Conservation (phyloP, 2,797 vertebrate species). For the Sciaenops ocellatus region DNA sequence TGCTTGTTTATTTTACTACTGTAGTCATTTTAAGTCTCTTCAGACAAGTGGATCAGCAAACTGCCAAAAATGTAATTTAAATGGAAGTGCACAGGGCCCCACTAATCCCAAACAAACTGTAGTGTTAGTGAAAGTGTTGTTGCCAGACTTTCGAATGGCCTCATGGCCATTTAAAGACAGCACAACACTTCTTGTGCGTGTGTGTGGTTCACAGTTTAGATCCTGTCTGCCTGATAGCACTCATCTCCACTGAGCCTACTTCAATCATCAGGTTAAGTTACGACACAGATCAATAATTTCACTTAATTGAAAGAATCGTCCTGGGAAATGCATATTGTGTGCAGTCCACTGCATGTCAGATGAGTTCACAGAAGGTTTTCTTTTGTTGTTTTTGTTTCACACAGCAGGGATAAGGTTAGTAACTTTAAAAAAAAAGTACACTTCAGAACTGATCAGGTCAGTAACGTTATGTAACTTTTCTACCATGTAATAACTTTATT, state of each 20-base stretch:
- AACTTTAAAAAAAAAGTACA: not conserved
- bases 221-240: conserved; percentile 21
- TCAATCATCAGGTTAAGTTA: conserved; percentile 48
- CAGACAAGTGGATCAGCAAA: conserved; percentile 52
- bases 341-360: not conserved
- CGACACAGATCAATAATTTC: conserved; percentile 17
- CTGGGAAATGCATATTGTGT: conserved; percentile 41
- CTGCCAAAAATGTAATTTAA: conserved; percentile 53
- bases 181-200: not conserved
- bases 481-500: too few species aligned
- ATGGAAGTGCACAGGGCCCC: conserved; percentile 44
- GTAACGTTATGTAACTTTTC: too few species aligned
- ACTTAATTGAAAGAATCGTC: conserved; percentile 60
- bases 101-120: conserved; percentile 68
- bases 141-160: conserved; percentile 41
- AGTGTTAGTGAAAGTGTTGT: conserved; percentile 54
- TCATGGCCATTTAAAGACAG: conserved; percentile 65
- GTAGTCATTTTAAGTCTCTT: conserved; percentile 31
- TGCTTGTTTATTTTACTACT: conserved; percentile 46
- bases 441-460: not conserved
- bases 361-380: not conserved
- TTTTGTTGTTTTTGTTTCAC: not conserved
- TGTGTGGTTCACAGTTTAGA: conserved; percentile 27
- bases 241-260: conserved; percentile 38
- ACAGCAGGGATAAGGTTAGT: not conserved